Percentiles rank a stretch among this genome's conserved stretches.
Evolutionary conservation across 2,113 vertebrate species (phyloP).

Genomic region (Hypomesus transpacificus): DNA sequence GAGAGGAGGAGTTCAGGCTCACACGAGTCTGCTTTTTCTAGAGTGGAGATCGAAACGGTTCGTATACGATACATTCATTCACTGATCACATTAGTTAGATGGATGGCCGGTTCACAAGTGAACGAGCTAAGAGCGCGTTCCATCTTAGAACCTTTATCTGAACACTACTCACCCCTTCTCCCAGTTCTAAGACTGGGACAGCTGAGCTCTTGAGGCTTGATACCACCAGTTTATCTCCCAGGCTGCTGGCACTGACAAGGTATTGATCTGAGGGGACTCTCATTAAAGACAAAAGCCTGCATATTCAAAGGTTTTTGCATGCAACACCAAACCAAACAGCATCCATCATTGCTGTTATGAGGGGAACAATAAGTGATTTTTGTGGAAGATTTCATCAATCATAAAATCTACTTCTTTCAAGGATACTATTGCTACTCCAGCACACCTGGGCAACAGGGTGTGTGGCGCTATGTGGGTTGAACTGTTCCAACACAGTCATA

Average conservation of each 20-base stretch:
- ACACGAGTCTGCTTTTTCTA: slow-evolving; percentile 92
- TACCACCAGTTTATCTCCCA: slow-evolving; percentile 91
- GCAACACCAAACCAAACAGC: not conserved
- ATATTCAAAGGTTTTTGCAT: not conserved
- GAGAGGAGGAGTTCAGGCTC: slow-evolving; percentile 82
- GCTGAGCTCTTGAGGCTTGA: slow-evolving; percentile 86
- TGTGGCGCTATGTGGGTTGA: slow-evolving; percentile 80
- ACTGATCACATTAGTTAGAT: no score
- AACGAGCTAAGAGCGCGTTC: no score
- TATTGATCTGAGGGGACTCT: slow-evolving; percentile 80
- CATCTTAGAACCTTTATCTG: not conserved
- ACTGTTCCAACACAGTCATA: slow-evolving; percentile 87
- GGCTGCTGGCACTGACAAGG: slow-evolving; percentile 86
- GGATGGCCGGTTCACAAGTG: no score
- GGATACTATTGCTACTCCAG: slow-evolving; percentile 98
- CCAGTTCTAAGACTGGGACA: slow-evolving; percentile 84
- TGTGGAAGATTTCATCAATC: no score
- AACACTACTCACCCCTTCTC: slow-evolving; percentile 84
- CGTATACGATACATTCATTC: not conserved
- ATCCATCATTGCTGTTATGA: not conserved
- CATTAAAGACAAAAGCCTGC: slow-evolving; percentile 70
- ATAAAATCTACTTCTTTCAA: slow-evolving; percentile 31
- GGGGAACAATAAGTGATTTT: not conserved
- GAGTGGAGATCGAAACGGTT: slow-evolving; percentile 7
- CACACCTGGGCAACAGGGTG: slow-evolving; percentile 83